Percentiles rank a stretch among this genome's conserved stretches.
Conservation (phyloP, 2,797 vertebrate species). For the Otolemur crassicaudatus region DNA sequence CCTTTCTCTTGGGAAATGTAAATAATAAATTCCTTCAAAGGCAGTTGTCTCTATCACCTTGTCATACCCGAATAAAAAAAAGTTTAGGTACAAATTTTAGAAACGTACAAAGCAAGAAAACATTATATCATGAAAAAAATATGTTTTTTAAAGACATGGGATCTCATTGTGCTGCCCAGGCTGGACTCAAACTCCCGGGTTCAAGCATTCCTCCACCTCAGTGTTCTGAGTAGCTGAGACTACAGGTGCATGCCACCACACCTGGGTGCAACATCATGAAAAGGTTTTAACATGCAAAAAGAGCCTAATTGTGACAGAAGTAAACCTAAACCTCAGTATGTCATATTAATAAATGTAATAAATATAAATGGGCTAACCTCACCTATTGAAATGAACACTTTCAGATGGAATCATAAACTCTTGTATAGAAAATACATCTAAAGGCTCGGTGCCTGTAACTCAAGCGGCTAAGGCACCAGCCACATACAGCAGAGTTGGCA, state of each 20-base stretch:
- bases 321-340: not conserved
- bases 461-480: too few species aligned
- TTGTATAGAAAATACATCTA: not conserved
- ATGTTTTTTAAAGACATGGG: not conserved
- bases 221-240: not conserved
- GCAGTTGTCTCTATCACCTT: not conserved
- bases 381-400: not conserved
- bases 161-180: not conserved
- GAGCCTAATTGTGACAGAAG: not conserved
- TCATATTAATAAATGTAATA: not conserved
- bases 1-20: not conserved
- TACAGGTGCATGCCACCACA: not conserved
- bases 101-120: constrained; percentile 27
- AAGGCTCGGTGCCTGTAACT: not conserved
- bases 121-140: not conserved
- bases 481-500: too few species aligned
- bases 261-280: not conserved
- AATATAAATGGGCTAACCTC: not conserved
- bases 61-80: not conserved
- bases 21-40: not conserved
- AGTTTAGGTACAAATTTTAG: not conserved
- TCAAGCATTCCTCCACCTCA: not conserved
- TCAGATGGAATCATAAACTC: not conserved
- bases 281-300: not conserved
- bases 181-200: not conserved